Conservation (phyloP, 2,113 vertebrate genomes). For the Anser cygnoides region DNA sequence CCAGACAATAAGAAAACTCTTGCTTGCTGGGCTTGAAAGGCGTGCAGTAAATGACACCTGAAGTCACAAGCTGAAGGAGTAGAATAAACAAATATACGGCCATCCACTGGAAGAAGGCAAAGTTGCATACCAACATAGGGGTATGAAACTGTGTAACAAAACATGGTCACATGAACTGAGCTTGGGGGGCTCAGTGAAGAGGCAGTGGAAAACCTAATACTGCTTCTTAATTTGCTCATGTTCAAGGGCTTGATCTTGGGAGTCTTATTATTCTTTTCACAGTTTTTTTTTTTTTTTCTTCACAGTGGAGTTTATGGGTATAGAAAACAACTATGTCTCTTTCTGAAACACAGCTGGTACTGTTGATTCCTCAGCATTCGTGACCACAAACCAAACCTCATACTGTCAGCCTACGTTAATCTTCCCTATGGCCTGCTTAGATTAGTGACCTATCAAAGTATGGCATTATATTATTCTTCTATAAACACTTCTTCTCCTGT, state of each 20-base stretch:
- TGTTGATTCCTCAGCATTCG: neutral
- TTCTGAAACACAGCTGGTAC: constrained; percentile 5
- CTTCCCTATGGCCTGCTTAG: neutral
- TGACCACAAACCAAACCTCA: neutral
- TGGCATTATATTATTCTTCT: neutral
- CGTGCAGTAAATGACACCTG: neutral
- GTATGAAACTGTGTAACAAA: neutral
- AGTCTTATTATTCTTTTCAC: neutral
- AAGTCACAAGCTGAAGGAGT: neutral
- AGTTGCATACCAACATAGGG: neutral
- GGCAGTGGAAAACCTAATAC: neutral
- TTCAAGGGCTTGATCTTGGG: neutral
- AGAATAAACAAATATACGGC: neutral
- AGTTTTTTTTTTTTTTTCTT: neutral
- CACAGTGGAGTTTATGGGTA: neutral
- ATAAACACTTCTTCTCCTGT: neutral
- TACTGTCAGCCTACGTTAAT: neutral
- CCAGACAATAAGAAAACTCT: neutral
- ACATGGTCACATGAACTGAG: neutral
- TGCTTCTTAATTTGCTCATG: neutral
- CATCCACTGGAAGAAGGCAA: neutral
- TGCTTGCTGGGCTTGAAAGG: neutral
- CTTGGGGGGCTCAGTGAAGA: neutral
- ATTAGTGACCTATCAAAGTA: neutral
- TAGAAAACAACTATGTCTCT: neutral